Evolutionary conservation across 2,797 vertebrate genomes (phyloP).

Genomic region (Muraenolepis orangiensis): DNA sequence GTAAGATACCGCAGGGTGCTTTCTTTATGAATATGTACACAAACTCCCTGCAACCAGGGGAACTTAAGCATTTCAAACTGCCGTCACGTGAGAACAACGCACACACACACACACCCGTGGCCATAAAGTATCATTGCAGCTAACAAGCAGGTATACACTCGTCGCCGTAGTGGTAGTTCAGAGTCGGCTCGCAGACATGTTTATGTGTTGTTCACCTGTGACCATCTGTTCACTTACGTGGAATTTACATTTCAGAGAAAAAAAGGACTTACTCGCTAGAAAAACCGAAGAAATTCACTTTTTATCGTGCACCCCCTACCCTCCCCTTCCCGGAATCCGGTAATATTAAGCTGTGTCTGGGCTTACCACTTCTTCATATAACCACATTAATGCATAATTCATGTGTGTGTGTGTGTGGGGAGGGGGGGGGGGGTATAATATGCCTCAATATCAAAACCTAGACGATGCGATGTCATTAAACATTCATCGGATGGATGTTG

Average conservation of each 20-base stretch:
- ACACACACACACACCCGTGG: background rate
- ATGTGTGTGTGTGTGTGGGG: background rate
- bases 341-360: background rate
- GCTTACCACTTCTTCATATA: background rate
- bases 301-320: background rate
- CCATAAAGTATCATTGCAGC: background rate
- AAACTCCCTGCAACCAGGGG: background rate
- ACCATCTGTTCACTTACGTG: background rate
- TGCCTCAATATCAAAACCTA: constrained; percentile 18
- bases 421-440: background rate
- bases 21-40: background rate
- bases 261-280: no score
- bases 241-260: background rate
- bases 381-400: constrained; percentile 18
- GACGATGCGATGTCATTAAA: constrained; percentile 30
- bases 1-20: background rate
- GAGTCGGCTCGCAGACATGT: background rate
- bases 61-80: background rate
- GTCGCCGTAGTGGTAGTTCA: no score
- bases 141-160: background rate
- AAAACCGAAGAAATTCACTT: background rate
- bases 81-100: background rate
- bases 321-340: background rate
- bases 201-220: background rate
- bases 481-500: constrained; percentile 21